Base-by-base conservation (phyloP, 2,797 vertebrate genomes). In the Lates japonicus region DNA sequence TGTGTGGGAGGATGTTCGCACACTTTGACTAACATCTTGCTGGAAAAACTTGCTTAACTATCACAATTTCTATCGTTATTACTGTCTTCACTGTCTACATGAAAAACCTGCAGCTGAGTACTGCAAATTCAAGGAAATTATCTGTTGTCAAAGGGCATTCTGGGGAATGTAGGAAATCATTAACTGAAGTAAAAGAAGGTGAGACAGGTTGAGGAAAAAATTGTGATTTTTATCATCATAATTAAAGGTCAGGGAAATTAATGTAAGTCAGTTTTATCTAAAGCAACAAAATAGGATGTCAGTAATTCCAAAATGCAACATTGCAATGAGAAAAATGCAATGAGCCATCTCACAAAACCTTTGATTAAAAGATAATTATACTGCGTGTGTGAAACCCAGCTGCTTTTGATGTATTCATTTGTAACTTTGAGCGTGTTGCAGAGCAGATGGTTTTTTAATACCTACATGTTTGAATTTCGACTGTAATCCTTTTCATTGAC, bases 401-500 rank as follows among this genome's bases (percentile, higher is more conserved):
- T 41, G 7, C 7, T 59, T 33, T 55, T 51, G 2, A 33, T 33
- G 3, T 11, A 49, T 67, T 42, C 0, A 25, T 12, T 57, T 54
- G 29, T 66, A 17, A 49, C 25, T 58, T 48, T 78, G 25, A 51
- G 44, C 37, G 44, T 54, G 20, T 70, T 59, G n/a, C n/a, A n/a
- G n/a, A n/a, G n/a, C 59, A 55, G 57, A 59, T 78, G 29, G 55
- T 79, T 68, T 25, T n/a, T 65, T 59, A 5, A 65, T 55, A 72
- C 66, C 31, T 54, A 22, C 35, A 68, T 74, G 60, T 74, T 76
- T 80, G 51, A 68, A 74, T 62, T 76, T 74, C 13, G 62, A 58
- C 71, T 58, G 16, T 81, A 90, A 89, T 88, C 87, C 48, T 70
- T 77, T 60, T 77, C 20, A 72, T 59, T 29, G 80, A 78, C 88